Conservation (phyloP, 1,140 invertebrate species). For the Magallana angulata region DNA sequence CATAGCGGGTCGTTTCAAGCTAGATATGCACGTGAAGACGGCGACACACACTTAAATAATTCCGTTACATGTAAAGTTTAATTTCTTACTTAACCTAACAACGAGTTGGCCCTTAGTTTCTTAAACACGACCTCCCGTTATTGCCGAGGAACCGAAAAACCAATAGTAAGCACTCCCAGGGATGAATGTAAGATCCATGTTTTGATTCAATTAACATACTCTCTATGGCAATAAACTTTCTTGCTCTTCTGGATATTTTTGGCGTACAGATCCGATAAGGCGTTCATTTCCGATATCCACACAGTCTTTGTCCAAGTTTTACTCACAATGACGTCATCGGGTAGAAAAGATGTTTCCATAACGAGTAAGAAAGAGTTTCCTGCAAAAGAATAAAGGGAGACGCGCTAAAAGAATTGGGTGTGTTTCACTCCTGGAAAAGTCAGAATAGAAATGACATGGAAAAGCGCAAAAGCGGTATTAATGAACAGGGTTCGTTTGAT, state of each 20-base stretch:
- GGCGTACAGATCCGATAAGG: too few relatives aligned
- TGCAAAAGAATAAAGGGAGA: too few relatives aligned
- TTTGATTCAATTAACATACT: too few relatives aligned
- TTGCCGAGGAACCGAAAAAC: neutral
- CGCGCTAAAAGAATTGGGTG: neutral
- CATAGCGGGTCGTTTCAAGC: slow-evolving; percentile 35
- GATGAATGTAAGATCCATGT: too few relatives aligned
- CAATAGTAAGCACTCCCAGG: neutral
- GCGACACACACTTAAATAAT: slow-evolving; percentile 25
- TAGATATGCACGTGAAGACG: slow-evolving; percentile 20
- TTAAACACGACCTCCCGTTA: neutral
- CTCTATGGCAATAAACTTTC: too few relatives aligned
- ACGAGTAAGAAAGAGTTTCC: too few relatives aligned
- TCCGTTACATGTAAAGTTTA: slow-evolving; percentile 40
- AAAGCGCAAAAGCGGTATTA: slow-evolving; percentile 10
- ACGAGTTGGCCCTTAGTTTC: neutral
- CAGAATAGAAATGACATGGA: slow-evolving; percentile 24
- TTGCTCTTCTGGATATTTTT: too few relatives aligned
- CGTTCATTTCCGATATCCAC: too few relatives aligned
- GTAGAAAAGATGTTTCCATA: too few relatives aligned
- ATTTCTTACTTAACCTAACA: neutral
- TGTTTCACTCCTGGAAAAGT: slow-evolving; percentile 8
- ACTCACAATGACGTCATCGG: too few relatives aligned
- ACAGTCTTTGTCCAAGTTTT: too few relatives aligned
- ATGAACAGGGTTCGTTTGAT: slow-evolving; percentile 12